Percentiles rank a stretch among this genome's conserved stretches.
Evolutionary conservation across 1,140 invertebrate genomes (phyloP).

Genomic region (Melanaphis sacchari): DNA sequence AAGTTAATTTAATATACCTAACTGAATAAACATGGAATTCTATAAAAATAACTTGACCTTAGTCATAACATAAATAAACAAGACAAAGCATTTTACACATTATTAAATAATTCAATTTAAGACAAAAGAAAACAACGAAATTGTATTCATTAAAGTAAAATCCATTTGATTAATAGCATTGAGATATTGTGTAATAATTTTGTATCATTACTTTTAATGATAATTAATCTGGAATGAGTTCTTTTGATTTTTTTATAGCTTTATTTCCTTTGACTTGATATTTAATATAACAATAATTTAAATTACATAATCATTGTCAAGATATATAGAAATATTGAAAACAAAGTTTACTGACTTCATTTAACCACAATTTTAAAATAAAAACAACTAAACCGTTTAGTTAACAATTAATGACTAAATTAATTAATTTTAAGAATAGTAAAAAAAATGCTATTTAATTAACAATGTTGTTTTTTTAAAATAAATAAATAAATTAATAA

Average conservation of each 20-base stretch:
- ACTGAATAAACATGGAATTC: not conserved
- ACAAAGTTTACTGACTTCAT: not conserved
- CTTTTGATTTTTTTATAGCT: not conserved
- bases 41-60: slow-evolving; percentile 13
- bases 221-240: not conserved
- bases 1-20: not conserved
- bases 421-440: not conserved
- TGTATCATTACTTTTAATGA: not conserved
- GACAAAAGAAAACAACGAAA: not conserved
- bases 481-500: too few relatives aligned
- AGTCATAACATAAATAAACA: not conserved
- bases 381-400: too few relatives aligned
- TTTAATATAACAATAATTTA: not conserved
- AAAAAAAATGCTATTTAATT: not conserved
- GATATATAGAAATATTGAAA: not conserved
- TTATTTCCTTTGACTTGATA: not conserved
- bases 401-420: too few relatives aligned
- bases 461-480: not conserved
- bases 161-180: not conserved
- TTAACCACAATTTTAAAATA: not conserved
- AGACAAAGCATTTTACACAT: not conserved
- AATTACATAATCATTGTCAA: not conserved
- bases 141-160: not conserved
- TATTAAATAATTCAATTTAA: not conserved
- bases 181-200: not conserved